These are phyloP conservation scores for Drosophila murphyi DNA, from an alignment of 1,140 invertebrate species.

Conservation along the genomic window DNA sequence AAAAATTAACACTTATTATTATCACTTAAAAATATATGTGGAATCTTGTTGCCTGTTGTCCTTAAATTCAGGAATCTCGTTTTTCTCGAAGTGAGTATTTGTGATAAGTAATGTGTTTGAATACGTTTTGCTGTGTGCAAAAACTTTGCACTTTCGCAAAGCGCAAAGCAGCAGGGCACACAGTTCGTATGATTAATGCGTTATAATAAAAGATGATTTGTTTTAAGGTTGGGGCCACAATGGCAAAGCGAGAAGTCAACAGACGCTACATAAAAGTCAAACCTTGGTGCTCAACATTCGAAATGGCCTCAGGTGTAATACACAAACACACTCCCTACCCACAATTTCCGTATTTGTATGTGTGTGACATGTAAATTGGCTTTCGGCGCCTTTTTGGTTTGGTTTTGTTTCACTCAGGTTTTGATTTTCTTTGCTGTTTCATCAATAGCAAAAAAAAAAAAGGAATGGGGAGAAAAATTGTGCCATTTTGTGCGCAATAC, in stretches of 20 bases:
- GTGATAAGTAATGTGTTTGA: conserved; percentile 36
- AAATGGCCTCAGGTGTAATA: conserved; percentile 58
- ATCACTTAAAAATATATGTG: too few species aligned
- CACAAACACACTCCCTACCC: conserved; percentile 20
- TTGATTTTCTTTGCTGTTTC: conserved; percentile 10
- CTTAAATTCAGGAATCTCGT: not conserved
- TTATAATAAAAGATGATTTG: conserved; percentile 81
- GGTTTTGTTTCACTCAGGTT: not conserved
- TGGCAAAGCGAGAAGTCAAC: conserved; percentile 69
- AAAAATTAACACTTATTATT: too few species aligned
- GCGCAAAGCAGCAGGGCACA: conserved; percentile 31
- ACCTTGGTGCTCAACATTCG: conserved; percentile 30
- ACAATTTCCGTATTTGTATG: conserved; percentile 41
- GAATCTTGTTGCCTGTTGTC: too few species aligned
- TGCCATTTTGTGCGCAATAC: conserved; percentile 49
- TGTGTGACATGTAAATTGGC: conserved; percentile 69
- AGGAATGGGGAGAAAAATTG: conserved; percentile 53
- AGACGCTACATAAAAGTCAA: conserved; percentile 64
- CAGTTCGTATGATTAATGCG: conserved; percentile 73
- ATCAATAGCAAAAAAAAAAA: conserved; percentile 10
- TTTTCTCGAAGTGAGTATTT: not conserved
- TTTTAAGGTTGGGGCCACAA: conserved; percentile 37
- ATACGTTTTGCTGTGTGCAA: conserved; percentile 22
- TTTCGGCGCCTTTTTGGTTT: conserved; percentile 48
- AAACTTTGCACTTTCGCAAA: conserved; percentile 62